Base-by-base conservation (phyloP, 92 coral and sea anemone genomes). In the Hydrozoanthus gracilis region DNA sequence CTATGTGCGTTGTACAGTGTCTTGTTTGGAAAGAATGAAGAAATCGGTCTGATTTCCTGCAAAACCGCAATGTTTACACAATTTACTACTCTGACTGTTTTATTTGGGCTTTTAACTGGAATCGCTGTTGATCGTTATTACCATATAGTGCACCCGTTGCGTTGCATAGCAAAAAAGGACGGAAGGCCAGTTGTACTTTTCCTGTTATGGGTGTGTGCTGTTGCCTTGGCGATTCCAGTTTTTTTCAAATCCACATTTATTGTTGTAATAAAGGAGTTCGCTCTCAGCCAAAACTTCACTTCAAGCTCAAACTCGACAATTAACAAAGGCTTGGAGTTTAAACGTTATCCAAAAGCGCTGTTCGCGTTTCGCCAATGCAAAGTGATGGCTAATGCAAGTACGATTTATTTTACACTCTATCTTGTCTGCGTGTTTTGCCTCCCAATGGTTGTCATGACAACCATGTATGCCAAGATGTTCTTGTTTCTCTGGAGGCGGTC, bases 401-500 rank as follows among this genome's bases (percentile, higher is more conserved):
- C n/a, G 45, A 9, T 78, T 60, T 78, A 27, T 44, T 61, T 78
- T 46, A 78, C 83, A 1, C 8, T 78, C 8, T 78, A 78, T 61
- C 44, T 78, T 18, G 45, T 12, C n/a, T 78, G 83, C 11, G 55
- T 46, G 10, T 61, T 78, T 44, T 78, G 66, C 39, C 0, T 78
- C 35, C 83, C 83, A 44, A 56, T 78, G 39, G 5, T 78, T 5
- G 15, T 64, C 68, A 44, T 78, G 56, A 44, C 83, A 35, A 44
- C 55, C 35, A 78, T 78, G 83, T 78, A 78, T 44, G 16, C 71
- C n/a, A 78, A 78, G 20, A 78, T 78, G 83, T 44, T 78, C 58
- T 55, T 78, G 55, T 78, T 78, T 78, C 72, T 78, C 13, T 61
- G 83, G 83, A 78, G 52, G 46, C 71, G 83, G 44, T 78, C 83